Conservation (phyloP, 2,797 vertebrate genomes). For the Fistularia commersonii region DNA sequence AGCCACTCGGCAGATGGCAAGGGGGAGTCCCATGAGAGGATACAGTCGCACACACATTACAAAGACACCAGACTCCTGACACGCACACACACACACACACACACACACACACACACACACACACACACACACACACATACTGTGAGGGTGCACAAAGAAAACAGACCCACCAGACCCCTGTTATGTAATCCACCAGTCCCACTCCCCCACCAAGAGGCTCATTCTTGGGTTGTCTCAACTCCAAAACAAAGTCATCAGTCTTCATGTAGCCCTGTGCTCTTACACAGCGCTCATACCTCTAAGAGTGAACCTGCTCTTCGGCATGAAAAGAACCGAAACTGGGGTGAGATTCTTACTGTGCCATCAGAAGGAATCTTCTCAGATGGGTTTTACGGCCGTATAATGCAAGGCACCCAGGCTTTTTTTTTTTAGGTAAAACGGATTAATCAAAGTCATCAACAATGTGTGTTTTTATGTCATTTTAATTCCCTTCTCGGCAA, state of each 20-base stretch:
- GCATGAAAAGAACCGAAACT: neutral
- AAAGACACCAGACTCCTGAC: conserved; percentile 39
- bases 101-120: too few relatives aligned
- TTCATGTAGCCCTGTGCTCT: conserved; percentile 42
- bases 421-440: conserved; percentile 22
- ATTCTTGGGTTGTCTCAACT: conserved; percentile 48
- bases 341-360: neutral
- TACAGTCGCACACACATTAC: conserved; percentile 13
- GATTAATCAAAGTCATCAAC: conserved; percentile 47
- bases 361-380: conserved; percentile 10
- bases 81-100: conserved; percentile 26
- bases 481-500: conserved; percentile 46
- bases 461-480: conserved; percentile 42
- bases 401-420: conserved; percentile 4
- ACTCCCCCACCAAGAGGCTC: conserved; percentile 57
- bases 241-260: conserved; percentile 62
- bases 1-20: conserved; percentile 78
- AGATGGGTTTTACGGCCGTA: too few relatives aligned
- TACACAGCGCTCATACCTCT: conserved; percentile 31
- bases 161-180: conserved; percentile 68
- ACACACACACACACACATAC: too few relatives aligned
- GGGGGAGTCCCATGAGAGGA: conserved; percentile 65
- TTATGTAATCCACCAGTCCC: conserved; percentile 75
- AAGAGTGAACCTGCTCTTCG: conserved; percentile 16
- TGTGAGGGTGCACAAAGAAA: conserved; percentile 59